These are phyloP conservation scores for Glaucidium brasilianum DNA, from an alignment of 2,113 vertebrate genomes.

Conservation along the genomic window DNA sequence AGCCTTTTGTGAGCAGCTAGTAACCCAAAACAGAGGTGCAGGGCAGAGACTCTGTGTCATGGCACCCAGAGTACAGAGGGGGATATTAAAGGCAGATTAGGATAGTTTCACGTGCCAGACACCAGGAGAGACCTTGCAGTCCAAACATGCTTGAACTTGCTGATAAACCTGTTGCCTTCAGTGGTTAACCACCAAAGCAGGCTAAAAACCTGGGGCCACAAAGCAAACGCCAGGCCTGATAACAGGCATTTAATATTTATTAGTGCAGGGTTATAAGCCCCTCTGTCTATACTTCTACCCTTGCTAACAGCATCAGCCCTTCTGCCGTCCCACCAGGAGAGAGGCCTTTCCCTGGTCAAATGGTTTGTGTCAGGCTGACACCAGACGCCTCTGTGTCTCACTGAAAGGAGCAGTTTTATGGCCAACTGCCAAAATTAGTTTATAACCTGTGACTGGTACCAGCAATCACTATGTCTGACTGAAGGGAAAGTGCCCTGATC, in stretches of 20 bases:
- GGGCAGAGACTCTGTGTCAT: not conserved
- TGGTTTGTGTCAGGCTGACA: conserved; percentile 70
- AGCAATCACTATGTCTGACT: conserved; percentile 13
- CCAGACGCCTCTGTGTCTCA: conserved; percentile 59
- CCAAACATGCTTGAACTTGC: conserved; percentile 62
- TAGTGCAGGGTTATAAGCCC: conserved; percentile 18
- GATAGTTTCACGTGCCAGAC: conserved; percentile 34
- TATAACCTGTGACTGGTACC: conserved; percentile 65
- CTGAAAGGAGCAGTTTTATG: conserved; percentile 51
- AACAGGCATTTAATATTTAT: conserved; percentile 52
- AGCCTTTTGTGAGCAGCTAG: not conserved
- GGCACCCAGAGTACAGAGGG: not conserved
- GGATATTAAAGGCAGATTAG: conserved; percentile 22
- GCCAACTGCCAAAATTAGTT: conserved; percentile 58
- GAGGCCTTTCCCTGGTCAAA: conserved; percentile 39
- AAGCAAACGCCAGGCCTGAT: conserved; percentile 25
- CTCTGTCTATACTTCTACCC: not conserved
- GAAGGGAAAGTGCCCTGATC: conserved; percentile 62
- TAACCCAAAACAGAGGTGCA: conserved; percentile 20
- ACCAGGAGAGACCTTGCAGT: conserved; percentile 27
- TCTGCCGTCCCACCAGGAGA: conserved; percentile 15
- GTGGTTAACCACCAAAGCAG: conserved; percentile 35
- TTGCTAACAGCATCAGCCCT: not conserved
- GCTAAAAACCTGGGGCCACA: not conserved
- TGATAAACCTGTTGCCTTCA: conserved; percentile 50